Evolutionary conservation across 2,888 invertebrate species (phyloP).

Genomic region (Pyrocoelia pectoralis): DNA sequence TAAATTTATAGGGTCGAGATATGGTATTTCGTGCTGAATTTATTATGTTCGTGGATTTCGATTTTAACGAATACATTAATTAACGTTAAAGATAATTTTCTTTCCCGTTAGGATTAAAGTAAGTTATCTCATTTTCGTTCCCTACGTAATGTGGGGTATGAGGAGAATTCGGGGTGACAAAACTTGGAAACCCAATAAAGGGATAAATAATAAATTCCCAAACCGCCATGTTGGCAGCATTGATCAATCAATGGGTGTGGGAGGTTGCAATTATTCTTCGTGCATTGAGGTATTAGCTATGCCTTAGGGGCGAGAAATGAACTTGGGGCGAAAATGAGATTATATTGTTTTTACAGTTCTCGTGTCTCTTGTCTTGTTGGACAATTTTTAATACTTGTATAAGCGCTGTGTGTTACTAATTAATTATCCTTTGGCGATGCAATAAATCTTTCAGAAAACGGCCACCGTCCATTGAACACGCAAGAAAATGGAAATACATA

Average conservation of each 20-base stretch:
- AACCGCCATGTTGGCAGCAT: conserved; percentile 50
- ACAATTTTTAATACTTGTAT: neutral
- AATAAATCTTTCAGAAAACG: conserved; percentile 12
- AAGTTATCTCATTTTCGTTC: conserved; percentile 30
- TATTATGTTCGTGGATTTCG: neutral
- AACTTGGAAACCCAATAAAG: conserved; percentile 46
- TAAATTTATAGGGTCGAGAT: neutral
- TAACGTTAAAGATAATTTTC: neutral
- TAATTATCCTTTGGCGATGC: neutral
- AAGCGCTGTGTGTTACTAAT: neutral
- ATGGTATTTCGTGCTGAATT: conserved; percentile 3
- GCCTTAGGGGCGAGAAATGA: conserved; percentile 28
- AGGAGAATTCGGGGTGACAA: conserved; percentile 42
- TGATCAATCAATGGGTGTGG: conserved; percentile 46
- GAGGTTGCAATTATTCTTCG: conserved; percentile 43
- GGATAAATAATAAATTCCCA: conserved; percentile 54
- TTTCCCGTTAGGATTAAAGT: conserved; percentile 6
- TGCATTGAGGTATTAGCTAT: conserved; percentile 32
- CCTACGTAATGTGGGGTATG: conserved; percentile 17
- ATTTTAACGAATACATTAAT: conserved; percentile 9
- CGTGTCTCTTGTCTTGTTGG: neutral
- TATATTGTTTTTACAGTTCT: conserved; percentile 20
- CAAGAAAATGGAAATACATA: conserved; percentile 15
- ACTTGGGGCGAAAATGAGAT: conserved; percentile 25
- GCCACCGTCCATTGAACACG: conserved; percentile 17